Evolutionary conservation across 2,113 vertebrate species (phyloP), one percentile per base, ranked within the genome.

Genomic region (Pelecanoides urinatrix): DNA sequence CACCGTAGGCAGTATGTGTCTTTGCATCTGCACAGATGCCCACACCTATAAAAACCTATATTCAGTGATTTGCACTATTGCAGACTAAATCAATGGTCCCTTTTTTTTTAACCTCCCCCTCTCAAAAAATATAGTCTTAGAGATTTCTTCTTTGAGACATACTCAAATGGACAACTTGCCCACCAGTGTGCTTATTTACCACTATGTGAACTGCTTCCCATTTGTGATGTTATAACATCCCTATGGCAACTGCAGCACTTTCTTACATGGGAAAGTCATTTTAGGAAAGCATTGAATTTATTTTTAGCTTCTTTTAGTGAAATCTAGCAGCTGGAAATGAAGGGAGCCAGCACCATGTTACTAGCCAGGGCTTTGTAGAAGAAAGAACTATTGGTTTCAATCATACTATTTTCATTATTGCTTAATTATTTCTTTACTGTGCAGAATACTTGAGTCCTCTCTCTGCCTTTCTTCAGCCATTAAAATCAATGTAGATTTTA

Each of bases 261-360:
- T 91, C 89, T 95, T 96, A 85, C 94, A 96, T 74, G 62, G 55
- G 78, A 85, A 96, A 97, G 93, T 95, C 23, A 95, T 97, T 97
- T 97, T 95, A 91, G 95, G 95, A 96, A 96, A 92, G 89, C 76
- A 97, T 93, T 97, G 87, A 94, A 91, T 88, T 94, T 97, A 96
- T 97, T 97, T 97, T 96, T 96, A 96, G 89, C 59, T 94, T 87
- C 73, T 92, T 96, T 96, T 91, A 94, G 91, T 82, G 95, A 96
- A 96, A 96, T 88, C 74, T 92, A 94, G 86, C 95, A 97, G 93
- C 94, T 97, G 91, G 81, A 95, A 95, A 76, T 86, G 12, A 94
- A 95, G 77, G 63, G 50, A 97, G 74, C 81, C 81, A 90, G 71
- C 74, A 74, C 16, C 58, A 95, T 77, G 23, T 59, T 82, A 70